Conservation (phyloP, 2,113 vertebrate genomes). For the Neolamprologus modestus region DNA sequence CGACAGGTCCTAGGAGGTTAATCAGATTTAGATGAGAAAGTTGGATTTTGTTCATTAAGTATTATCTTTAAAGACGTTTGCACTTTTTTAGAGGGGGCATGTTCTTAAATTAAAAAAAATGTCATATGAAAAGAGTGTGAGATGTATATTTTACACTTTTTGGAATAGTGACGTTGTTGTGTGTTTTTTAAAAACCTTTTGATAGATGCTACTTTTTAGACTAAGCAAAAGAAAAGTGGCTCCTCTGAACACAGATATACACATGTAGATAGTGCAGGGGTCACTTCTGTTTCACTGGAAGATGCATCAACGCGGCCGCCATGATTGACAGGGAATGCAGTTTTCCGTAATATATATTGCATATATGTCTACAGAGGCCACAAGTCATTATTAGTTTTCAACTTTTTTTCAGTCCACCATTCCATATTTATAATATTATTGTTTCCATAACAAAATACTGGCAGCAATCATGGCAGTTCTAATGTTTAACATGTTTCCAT, state of each 20-base stretch:
- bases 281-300: background rate
- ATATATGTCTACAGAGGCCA: background rate
- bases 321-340: background rate
- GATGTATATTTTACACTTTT: background rate
- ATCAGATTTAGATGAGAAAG: background rate
- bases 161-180: background rate
- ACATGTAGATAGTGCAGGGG: too few species aligned
- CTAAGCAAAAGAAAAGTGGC: background rate
- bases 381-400: background rate
- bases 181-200: background rate
- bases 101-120: background rate
- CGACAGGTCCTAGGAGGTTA: background rate
- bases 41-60: background rate
- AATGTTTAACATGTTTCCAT: background rate
- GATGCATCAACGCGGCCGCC: accelerated
- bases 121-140: background rate
- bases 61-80: background rate
- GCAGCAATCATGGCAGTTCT: background rate
- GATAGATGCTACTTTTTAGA: background rate
- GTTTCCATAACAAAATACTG: background rate
- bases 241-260: background rate
- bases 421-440: background rate
- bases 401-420: background rate
- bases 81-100: background rate
- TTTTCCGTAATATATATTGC: background rate